Conservation (phyloP, 2,113 vertebrate genomes). For the Nycticebus coucang region DNA sequence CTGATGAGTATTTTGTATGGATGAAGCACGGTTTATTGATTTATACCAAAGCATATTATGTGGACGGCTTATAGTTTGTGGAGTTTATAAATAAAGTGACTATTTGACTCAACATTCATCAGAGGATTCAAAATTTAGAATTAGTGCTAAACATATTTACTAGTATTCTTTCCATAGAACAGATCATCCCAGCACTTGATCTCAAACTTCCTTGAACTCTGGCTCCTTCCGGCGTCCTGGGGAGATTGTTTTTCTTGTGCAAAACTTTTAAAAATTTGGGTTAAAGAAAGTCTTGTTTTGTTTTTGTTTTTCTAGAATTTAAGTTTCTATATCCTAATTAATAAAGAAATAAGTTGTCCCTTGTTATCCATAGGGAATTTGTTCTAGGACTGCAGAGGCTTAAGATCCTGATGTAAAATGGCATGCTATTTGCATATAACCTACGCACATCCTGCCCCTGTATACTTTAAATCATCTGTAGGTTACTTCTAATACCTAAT, state of each 20-base stretch:
- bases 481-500: not conserved
- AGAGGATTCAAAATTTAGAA: not conserved
- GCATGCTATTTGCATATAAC: not conserved
- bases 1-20: not conserved
- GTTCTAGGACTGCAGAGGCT: not conserved
- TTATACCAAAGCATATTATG: not conserved
- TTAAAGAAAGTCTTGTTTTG: not conserved
- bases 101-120: not conserved
- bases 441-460: not conserved
- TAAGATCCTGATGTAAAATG: not conserved
- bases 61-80: not conserved
- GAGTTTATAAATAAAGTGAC: not conserved
- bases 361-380: not conserved
- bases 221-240: not conserved
- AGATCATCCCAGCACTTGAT: not conserved
- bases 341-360: not conserved
- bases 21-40: not conserved
- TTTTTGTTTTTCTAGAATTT: not conserved
- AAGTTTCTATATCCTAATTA: not conserved
- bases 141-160: not conserved
- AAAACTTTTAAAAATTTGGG: not conserved
- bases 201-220: not conserved
- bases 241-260: not conserved
- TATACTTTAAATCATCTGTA: not conserved
- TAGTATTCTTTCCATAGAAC: not conserved